Base-by-base conservation (phyloP, 2,113 vertebrate genomes). In the Australoheros scitulus region DNA sequence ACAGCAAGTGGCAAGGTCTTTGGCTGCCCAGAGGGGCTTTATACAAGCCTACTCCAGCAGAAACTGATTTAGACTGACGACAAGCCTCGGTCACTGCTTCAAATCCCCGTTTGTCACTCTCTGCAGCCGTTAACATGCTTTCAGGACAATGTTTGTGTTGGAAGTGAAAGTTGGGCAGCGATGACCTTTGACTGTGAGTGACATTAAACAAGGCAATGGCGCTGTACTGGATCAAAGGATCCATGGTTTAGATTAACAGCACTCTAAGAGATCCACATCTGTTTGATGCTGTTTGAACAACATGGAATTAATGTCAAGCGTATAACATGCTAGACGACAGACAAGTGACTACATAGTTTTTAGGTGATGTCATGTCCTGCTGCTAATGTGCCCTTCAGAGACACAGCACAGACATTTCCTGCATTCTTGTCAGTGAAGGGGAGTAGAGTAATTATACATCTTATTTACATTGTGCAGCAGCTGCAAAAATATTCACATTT, bases 181-280 rank as follows among this genome's bases (percentile, higher is more conserved):
- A 87, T 72, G 78, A 89, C 65, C 83, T 82, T 80, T 74, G 78
- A 65, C 79, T 52, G 6, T 72, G 34, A 65, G 65, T 6, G 75
- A 82, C 72, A 81, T 75, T 52, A 88, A 85, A 88, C 43, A 68
- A 56, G 26, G 29, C 13, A 82, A 57, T 32, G 58, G 63, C 3
- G 61, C 57, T 26, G 26, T 41, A 84, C 88, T 43, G 20, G 72
- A 79, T 87, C 76, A 77, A 22, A 85, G 14, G 76, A 82, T 77
- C 38, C 52, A 24, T 15, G 43, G 92, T 92, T 92, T 90, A 91
- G 50, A 76, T 82, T 70, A 86, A 36, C 52, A 63, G 74, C 86
- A 82, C 81, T 92, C 61, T 70, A 75, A 89, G 83, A 85, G 81
- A 85, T 70, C 61, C 26, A 65, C 32, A 82, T 72, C 22, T 68